These are phyloP conservation scores for Corythornis leucogaster DNA, from an alignment of 2,797 vertebrate genomes.

Conservation along the genomic window DNA sequence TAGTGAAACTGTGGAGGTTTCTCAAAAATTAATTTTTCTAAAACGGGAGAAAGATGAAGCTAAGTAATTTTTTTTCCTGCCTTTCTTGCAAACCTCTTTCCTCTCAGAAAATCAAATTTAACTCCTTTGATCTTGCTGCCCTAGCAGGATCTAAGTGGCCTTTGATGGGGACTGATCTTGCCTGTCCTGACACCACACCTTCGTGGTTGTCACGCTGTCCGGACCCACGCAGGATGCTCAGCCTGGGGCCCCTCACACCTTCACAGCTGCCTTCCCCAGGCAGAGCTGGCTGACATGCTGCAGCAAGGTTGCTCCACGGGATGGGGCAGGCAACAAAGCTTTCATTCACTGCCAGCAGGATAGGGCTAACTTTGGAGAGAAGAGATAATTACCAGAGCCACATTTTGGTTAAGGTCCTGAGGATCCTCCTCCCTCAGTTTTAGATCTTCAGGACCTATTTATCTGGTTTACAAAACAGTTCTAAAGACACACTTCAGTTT, in stretches of 20 bases:
- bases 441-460: not conserved
- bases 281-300: not conserved
- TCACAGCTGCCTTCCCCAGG: accelerated
- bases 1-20: slow-evolving; percentile 47
- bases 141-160: not conserved
- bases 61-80: slow-evolving; percentile 16
- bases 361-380: not conserved
- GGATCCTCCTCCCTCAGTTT: not conserved
- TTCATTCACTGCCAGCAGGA: not conserved
- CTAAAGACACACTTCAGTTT: not conserved
- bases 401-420: not conserved
- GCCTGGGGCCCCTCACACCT: not conserved
- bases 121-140: not conserved
- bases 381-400: not conserved
- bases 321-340: not conserved
- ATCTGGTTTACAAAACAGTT: not conserved
- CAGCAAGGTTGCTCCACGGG: accelerated
- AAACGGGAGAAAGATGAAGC: slow-evolving; percentile 62
- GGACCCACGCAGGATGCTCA: not conserved
- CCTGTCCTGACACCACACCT: accelerated
- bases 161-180: not conserved
- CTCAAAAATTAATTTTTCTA: slow-evolving; percentile 65
- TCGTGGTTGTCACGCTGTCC: not conserved
- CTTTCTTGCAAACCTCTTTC: not conserved
- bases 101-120: not conserved